These are phyloP conservation scores for Eilema griseolum DNA, from an alignment of 2,888 invertebrate species.

Conservation along the genomic window DNA sequence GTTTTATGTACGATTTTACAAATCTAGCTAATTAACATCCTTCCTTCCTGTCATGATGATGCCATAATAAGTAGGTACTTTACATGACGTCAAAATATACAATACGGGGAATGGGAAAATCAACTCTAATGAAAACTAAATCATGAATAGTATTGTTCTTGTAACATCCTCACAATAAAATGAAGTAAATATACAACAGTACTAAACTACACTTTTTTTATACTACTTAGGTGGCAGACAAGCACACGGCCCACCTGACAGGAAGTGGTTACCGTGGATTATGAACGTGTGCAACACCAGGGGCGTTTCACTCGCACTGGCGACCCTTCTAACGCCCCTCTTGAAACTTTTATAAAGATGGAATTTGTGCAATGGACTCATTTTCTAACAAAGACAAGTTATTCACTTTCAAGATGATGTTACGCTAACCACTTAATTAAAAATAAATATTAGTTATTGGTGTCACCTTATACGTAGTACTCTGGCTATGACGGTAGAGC, in stretches of 20 bases:
- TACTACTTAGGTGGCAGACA: too few relatives aligned
- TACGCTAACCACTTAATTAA: constrained; percentile 17
- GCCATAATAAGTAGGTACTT: neutral
- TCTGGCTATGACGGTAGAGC: constrained; percentile 22
- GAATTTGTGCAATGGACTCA: neutral
- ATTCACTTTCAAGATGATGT: constrained; percentile 1
- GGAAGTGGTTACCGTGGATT: too few relatives aligned
- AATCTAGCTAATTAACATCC: too few relatives aligned
- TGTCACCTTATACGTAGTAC: constrained; percentile 17
- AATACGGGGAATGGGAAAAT: neutral
- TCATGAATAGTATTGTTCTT: neutral
- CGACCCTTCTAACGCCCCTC: too few relatives aligned
- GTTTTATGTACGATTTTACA: too few relatives aligned
- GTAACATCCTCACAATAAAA: neutral
- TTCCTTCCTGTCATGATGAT: neutral
- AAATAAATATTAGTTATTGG: constrained; percentile 18
- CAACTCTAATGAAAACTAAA: neutral
- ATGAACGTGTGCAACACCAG: too few relatives aligned
- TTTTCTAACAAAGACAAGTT: constrained; percentile 12
- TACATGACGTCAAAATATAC: neutral
- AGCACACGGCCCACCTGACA: too few relatives aligned
- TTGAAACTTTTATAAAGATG: neutral
- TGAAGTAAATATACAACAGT: neutral
- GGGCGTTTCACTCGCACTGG: too few relatives aligned
- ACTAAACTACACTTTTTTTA: too few relatives aligned